These are phyloP conservation scores for Eilema griseolum DNA, from an alignment of 2,888 invertebrate species.

Conservation along the genomic window DNA sequence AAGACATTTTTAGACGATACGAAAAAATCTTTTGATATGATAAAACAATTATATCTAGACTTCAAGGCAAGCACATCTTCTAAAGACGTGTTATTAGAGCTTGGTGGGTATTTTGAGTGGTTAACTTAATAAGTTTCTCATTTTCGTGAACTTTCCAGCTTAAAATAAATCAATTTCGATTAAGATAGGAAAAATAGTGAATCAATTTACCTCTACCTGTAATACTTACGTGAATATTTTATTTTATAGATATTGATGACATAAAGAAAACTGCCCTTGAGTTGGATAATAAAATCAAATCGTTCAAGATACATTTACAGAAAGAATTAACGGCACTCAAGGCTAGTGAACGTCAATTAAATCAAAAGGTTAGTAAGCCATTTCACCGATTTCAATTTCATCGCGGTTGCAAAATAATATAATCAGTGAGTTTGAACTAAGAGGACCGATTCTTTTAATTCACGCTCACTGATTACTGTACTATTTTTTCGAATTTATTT, in stretches of 20 bases:
- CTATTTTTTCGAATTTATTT: too few relatives aligned
- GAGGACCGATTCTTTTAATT: too few relatives aligned
- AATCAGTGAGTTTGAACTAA: too few relatives aligned
- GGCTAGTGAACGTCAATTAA: conserved; percentile 57
- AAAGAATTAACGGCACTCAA: conserved; percentile 59
- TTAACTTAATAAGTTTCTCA: not conserved
- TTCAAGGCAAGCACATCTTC: conserved; percentile 62
- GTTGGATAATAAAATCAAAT: conserved; percentile 69
- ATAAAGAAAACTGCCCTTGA: conserved; percentile 68
- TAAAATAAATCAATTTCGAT: not conserved
- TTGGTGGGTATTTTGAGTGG: conserved; percentile 57
- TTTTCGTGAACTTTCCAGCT: not conserved
- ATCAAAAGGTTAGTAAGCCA: conserved; percentile 55
- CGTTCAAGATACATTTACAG: conserved; percentile 61
- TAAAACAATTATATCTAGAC: conserved; percentile 69
- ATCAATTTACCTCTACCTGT: not conserved
- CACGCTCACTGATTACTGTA: too few relatives aligned
- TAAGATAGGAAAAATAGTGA: too few relatives aligned
- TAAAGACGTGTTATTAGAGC: conserved; percentile 56
- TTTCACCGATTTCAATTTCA: too few relatives aligned
- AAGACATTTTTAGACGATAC: conserved; percentile 54
- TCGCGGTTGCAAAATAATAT: too few relatives aligned
- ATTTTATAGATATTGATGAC: conserved; percentile 72
- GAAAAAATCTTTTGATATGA: conserved; percentile 56
- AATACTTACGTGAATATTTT: not conserved